Conservation (phyloP, 1,140 invertebrate species). For the Rhyacophila brunnea region DNA sequence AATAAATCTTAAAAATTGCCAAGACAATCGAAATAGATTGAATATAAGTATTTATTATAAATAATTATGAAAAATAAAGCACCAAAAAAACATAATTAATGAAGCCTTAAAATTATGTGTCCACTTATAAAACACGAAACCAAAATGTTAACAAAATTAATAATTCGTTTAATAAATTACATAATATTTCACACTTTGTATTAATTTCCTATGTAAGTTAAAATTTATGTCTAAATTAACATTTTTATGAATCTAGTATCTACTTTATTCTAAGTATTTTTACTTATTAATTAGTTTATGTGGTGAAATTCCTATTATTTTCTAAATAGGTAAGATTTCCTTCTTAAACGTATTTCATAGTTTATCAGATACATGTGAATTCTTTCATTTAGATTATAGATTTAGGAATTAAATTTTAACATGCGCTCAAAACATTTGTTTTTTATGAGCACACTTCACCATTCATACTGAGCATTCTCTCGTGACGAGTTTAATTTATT, state of each 20-base stretch:
- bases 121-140: neutral
- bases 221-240: constrained; percentile 17
- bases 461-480: neutral
- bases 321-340: constrained; percentile 12
- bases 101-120: neutral
- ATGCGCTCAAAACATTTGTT: neutral
- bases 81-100: neutral
- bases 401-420: constrained; percentile 12
- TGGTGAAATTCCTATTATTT: constrained; percentile 17
- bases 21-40: neutral
- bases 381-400: constrained; percentile 1
- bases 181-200: constrained; percentile 7
- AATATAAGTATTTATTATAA: neutral
- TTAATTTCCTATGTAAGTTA: constrained; percentile 3
- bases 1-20: too few relatives aligned
- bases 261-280: constrained; percentile 20
- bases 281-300: constrained; percentile 6
- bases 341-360: constrained; percentile 3
- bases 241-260: constrained; percentile 20
- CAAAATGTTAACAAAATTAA: neutral
- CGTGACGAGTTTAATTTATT: neutral
- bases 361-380: constrained; percentile 19
- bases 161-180: constrained; percentile 5
- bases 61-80: constrained; percentile 1
- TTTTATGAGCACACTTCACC: too few relatives aligned